Evolutionary conservation across 2,113 vertebrate genomes (phyloP), one percentile per base, ranked within the genome.

Genomic region (Passer domesticus): DNA sequence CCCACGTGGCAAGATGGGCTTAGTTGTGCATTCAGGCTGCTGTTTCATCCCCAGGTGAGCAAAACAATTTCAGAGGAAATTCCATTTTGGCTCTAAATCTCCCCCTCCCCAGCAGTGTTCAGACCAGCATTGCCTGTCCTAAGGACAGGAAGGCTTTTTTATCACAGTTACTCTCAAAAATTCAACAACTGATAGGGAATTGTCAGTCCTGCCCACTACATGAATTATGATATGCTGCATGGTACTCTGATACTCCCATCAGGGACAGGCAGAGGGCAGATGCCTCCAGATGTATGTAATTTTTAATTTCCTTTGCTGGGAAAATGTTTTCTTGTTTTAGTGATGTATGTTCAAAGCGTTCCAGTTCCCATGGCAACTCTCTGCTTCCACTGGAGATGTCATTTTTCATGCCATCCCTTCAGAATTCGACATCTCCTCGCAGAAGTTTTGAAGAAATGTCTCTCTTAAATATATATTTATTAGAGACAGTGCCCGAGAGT

Each of bases 391-490:
- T 31, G 66, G 73, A 91, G 92, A 96, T 96, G 90, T 93, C 95
- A 93, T 92, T 95, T 96, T 87, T 92, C 92, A 89, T 93, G 94
- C 78, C 72, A 89, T 94, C 94, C 87, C 78, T 87, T 96, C 87
- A 94, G 92, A 91, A 95, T 89, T 83, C 88, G 66, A 92, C 80
- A 89, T 49, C 74, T 93, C 83, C 88, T 73, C 35, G 35, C 52
- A 94, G 77, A 97, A 93, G 79, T 96, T 96, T 91, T 92, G 69
- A 94, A 96, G 94, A 92, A 86, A 93, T 75, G 41, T 84, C 92
- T 95, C 88, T 84, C 86, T 96, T 93, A 83, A 95, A 95, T 73
- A 96, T 95, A 69, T 95, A 92, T 97, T 96, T 96, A 96, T 95
- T 95, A 96, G 92, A 94, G 91, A 72, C 66, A 82, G 66, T 41